Evolutionary conservation across 53 echinoderm and acorn worm genomes (phyloP).

Genomic region (Hippasteria phrygiana): DNA sequence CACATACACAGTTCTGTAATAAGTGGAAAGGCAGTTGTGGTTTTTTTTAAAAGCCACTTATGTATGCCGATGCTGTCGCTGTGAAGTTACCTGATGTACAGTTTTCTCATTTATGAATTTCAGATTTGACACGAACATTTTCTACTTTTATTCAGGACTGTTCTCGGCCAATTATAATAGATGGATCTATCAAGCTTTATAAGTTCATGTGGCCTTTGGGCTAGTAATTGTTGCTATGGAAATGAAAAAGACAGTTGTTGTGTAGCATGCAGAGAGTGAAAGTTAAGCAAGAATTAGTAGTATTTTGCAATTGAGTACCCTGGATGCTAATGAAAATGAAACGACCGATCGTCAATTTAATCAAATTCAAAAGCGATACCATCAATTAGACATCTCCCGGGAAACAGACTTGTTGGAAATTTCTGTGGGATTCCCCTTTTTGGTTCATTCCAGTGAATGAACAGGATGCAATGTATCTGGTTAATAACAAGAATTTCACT

Average conservation of each 20-base stretch:
- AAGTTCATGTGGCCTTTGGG: too few relatives aligned
- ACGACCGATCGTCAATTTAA: background rate
- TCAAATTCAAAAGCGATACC: too few relatives aligned
- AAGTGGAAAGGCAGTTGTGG: background rate
- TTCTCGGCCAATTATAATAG: too few relatives aligned
- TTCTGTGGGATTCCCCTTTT: background rate
- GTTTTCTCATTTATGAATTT: background rate
- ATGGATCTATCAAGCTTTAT: too few relatives aligned
- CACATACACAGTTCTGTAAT: slow-evolving; percentile 11
- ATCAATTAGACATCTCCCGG: background rate
- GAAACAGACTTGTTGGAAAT: background rate
- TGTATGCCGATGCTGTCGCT: background rate
- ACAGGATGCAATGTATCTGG: too few relatives aligned
- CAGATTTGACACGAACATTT: background rate
- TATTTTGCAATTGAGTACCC: background rate
- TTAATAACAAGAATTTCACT: too few relatives aligned
- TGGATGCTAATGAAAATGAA: slow-evolving; percentile 16
- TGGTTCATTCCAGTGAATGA: too few relatives aligned
- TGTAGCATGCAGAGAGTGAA: background rate
- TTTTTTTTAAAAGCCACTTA: background rate
- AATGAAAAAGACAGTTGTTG: background rate
- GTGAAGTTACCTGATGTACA: background rate
- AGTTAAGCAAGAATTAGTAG: background rate
- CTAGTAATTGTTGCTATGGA: background rate
- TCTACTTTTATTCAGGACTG: background rate